Percentiles rank a stretch among this genome's conserved stretches.
Evolutionary conservation across 1,140 invertebrate genomes (phyloP).

Genomic region (Lucilia cuprina): DNA sequence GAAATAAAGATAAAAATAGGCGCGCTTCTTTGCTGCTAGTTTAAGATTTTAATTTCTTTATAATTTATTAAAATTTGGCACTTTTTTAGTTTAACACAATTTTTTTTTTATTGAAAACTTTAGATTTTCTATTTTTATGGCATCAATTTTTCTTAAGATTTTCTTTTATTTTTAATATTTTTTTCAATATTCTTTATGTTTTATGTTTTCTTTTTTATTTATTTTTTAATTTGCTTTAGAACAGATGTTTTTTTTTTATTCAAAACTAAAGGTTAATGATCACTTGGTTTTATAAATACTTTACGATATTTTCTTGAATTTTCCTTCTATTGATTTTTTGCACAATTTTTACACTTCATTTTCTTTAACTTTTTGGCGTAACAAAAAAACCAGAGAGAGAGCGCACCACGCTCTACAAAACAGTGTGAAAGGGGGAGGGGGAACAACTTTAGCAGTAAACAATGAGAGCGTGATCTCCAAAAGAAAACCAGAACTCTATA

Average conservation of each 20-base stretch:
- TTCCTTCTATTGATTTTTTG: not conserved
- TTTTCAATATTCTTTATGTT: slow-evolving; percentile 23
- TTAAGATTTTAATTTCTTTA: not conserved
- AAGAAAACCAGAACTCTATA: not conserved
- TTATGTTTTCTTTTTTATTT: slow-evolving; percentile 19
- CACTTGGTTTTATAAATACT: not conserved
- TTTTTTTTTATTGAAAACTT: not conserved
- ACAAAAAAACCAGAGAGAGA: not conserved
- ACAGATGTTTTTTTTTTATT: not conserved
- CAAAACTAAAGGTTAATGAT: slow-evolving; percentile 6
- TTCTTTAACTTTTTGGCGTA: not conserved
- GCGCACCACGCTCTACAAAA: not conserved
- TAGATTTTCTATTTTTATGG: slow-evolving; percentile 26
- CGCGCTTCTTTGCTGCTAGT: slow-evolving; percentile 17
- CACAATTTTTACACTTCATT: not conserved
- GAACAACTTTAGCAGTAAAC: not conserved
- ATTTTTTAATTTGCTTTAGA: not conserved
- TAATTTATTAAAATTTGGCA: slow-evolving; percentile 4
- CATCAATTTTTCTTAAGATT: not conserved
- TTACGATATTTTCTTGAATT: slow-evolving; percentile 4
- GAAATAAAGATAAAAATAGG: slow-evolving; percentile 25
- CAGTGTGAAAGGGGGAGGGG: too few species aligned
- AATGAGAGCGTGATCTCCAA: not conserved
- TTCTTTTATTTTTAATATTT: slow-evolving; percentile 20
- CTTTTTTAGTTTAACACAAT: not conserved